Evolutionary conservation across 1,140 invertebrate species (phyloP).

Genomic region (Paraescarpia echinospica): DNA sequence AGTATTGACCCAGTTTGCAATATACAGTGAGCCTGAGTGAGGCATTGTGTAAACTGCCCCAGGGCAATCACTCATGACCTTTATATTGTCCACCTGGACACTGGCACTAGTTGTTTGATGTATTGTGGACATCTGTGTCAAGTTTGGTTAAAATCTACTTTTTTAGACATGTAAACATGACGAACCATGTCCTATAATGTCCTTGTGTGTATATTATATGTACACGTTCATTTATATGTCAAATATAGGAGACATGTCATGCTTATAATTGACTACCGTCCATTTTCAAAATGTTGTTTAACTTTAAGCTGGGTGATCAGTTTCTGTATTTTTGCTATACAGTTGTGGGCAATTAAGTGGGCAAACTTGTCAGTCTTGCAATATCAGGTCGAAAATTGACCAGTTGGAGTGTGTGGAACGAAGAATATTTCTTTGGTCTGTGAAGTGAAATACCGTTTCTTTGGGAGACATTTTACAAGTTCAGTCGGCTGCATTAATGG

Average conservation of each 20-base stretch:
- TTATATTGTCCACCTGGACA: neutral
- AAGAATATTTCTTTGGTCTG: neutral
- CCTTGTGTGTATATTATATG: neutral
- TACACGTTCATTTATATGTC: neutral
- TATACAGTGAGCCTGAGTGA: neutral
- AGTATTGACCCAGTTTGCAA: neutral
- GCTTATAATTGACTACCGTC: neutral
- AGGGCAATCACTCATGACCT: neutral
- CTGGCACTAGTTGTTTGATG: neutral
- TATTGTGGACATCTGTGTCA: neutral
- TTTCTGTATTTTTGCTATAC: neutral
- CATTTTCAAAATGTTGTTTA: too few species aligned
- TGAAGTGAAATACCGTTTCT: neutral
- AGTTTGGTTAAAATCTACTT: neutral
- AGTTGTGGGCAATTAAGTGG: too few species aligned
- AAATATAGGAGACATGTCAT: neutral
- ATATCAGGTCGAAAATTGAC: neutral
- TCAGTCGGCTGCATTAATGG: neutral
- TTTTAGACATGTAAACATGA: neutral
- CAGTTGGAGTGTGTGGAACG: neutral
- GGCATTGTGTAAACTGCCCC: neutral
- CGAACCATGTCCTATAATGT: neutral
- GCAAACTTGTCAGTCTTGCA: neutral
- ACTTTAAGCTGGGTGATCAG: too few species aligned
- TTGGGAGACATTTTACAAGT: neutral